Evolutionary conservation across 2,797 vertebrate species (phyloP).

Genomic region (Sebastes nivosus): DNA sequence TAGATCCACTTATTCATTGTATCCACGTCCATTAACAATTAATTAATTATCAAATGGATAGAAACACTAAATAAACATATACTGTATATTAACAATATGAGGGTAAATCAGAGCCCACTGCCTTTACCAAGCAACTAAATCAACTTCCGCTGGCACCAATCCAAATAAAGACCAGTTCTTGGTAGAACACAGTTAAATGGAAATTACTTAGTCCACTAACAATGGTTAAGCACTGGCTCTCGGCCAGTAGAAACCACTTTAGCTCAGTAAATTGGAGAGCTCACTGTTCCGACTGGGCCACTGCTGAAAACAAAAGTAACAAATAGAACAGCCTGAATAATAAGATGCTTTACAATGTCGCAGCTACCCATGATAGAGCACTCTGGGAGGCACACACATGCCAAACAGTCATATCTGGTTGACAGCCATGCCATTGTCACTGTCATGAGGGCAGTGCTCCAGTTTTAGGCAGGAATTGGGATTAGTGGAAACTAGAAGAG

Average conservation of each 20-base stretch:
- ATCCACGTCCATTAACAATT: neutral
- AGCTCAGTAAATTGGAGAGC: neutral
- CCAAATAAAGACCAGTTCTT: neutral
- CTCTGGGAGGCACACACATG: neutral
- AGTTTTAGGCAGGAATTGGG: neutral
- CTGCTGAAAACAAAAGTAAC: neutral
- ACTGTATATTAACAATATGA: neutral
- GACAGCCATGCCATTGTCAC: conserved; percentile 3
- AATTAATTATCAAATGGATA: too few relatives aligned
- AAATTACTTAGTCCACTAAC: neutral
- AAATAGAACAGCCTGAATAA: conserved; percentile 5
- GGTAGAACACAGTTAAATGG: neutral
- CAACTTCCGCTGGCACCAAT: neutral
- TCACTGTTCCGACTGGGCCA: neutral
- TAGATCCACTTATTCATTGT: neutral
- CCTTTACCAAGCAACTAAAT: neutral
- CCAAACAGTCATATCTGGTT: conserved; percentile 6
- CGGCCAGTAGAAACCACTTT: neutral
- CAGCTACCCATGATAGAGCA: neutral
- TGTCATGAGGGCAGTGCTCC: neutral
- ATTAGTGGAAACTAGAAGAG: neutral
- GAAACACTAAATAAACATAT: neutral
- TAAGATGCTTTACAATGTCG: neutral
- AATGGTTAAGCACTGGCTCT: neutral
- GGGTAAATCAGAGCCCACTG: neutral